A percentile compares a stretch with the other conserved stretches of the same genome.
Conservation (phyloP, 1,140 invertebrate species). For the Microplitis mediator region DNA sequence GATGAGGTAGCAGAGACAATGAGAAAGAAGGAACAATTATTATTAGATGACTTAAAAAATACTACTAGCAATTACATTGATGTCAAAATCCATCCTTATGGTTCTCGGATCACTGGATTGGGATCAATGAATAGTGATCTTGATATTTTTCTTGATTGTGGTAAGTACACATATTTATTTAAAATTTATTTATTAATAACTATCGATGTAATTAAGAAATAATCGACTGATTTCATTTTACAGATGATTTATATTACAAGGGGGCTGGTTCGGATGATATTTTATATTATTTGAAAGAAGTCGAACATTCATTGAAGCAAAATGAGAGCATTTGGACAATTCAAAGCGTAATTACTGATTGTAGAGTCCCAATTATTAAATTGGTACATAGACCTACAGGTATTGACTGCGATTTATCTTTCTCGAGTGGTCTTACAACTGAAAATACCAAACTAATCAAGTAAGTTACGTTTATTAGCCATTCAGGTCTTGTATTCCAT, state of each 20-base stretch:
- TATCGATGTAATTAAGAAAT: not conserved
- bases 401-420: conserved; percentile 66
- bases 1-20: conserved; percentile 17
- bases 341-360: conserved; percentile 31
- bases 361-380: conserved; percentile 65
- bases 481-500: not conserved
- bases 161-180: conserved; percentile 33
- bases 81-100: conserved; percentile 56
- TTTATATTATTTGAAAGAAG: not conserved
- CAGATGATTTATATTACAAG: conserved; percentile 23
- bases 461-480: conserved; percentile 37
- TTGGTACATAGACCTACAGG: conserved; percentile 55
- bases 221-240: not conserved
- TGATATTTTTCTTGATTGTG: conserved; percentile 62
- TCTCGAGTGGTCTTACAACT: conserved; percentile 63
- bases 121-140: conserved; percentile 58
- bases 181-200: conserved; percentile 10
- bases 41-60: conserved; percentile 37
- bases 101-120: conserved; percentile 58
- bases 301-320: conserved; percentile 27
- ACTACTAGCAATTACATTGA: conserved; percentile 25
- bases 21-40: conserved; percentile 8
- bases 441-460: conserved; percentile 63
- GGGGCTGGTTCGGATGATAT: not conserved
- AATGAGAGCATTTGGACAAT: conserved; percentile 33